phyloP scores from a whole-genome alignment of 2,113 vertebrate genomes.

The Dermatemys mawii region DNA sequence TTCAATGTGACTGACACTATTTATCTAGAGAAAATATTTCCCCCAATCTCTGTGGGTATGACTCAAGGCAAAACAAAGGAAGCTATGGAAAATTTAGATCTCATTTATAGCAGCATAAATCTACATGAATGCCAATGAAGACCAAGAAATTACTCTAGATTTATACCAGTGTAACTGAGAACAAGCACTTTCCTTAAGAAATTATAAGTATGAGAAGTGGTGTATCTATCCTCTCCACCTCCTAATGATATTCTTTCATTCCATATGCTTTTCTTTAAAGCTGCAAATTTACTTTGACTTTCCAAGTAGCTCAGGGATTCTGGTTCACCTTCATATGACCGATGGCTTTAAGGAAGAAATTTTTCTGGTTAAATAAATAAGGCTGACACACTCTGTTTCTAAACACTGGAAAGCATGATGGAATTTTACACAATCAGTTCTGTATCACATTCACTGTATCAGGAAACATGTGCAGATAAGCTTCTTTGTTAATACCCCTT shows the following conservation, averaged over 20 bases:
- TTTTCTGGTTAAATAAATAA: not conserved
- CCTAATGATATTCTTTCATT: not conserved
- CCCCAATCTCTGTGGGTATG: rapidly evolving
- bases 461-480: not conserved
- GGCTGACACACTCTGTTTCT: not conserved
- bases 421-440: not conserved
- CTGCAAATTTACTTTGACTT: not conserved
- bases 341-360: not conserved
- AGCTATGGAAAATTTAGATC: not conserved
- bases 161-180: too few relatives aligned
- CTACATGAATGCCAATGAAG: not conserved
- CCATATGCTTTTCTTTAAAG: rapidly evolving
- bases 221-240: rapidly evolving
- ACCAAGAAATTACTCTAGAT: not conserved
- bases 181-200: not conserved
- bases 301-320: not conserved
- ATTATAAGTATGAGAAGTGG: rapidly evolving
- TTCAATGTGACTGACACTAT: not conserved
- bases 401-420: not conserved
- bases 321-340: not conserved
- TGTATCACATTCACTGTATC: not conserved
- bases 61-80: rapidly evolving
- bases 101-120: not conserved
- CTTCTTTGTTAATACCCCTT: not conserved
- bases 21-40: not conserved